Base-by-base conservation (phyloP, 2,113 vertebrate genomes). In the Trogon melanurus region DNA sequence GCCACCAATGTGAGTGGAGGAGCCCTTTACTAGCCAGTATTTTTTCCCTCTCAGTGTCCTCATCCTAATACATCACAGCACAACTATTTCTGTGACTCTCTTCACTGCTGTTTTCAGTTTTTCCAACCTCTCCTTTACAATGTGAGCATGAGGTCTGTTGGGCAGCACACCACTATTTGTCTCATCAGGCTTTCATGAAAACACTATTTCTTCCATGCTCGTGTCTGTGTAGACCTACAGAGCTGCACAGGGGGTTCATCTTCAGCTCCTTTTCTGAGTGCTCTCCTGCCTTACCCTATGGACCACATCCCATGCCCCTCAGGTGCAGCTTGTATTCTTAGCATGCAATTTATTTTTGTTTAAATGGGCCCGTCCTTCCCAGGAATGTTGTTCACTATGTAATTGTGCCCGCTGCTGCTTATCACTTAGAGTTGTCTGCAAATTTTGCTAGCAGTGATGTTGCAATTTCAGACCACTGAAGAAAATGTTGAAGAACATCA, bases 1-100 rank as follows among this genome's bases (percentile, higher is more conserved):
- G 71, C 9, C 32, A 74, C 26, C 56, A 58, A 16, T 8, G 38
- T 32, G 79, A 67, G 11, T 16, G 65, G 57, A 65, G 72, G 13
- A 87, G 19, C 16, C 25, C 16, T 26, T 53, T 36, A 36, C 36
- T 36, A 57, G 58, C 26, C 58, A 41, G 17, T 29, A 6, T 23
- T 38, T 79, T 71, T 85, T 71, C 15, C 2, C 1, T 57, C 21
- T 66, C 9, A 65, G 60, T 17, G 23, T 50, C n/a, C 30, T 84
- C 0, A 0, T 57, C 23, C 5, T 44, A 3, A 1, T n/a, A 36
- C 30, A 62, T 15, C 44, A 16, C 27, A 70, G 19, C 25, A n/a
- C 47, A 84, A 5, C 10, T 26, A 9, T 60, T 56, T 26, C 62
- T 66, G 22, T 47, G 56, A 17, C n/a, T 54, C 14, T 58, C 41